A percentile compares a stretch with the other conserved stretches of the same genome.
Evolutionary conservation across 2,888 invertebrate species (phyloP).

Genomic region (Trileptium ribeirensis): DNA sequence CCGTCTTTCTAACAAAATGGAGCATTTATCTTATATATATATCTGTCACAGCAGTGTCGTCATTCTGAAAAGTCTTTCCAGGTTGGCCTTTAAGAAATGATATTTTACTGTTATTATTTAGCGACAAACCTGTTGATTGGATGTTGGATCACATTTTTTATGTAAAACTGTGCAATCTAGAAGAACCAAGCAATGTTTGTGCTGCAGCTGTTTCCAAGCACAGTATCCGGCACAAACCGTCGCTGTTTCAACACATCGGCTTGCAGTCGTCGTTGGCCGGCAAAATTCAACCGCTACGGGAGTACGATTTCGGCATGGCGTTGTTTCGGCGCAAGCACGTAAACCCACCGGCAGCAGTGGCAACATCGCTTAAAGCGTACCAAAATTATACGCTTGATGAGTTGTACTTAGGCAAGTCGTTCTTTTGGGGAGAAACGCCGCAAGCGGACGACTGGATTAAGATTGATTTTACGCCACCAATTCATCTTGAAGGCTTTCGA

Average conservation of each 20-base stretch:
- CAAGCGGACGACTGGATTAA: constrained; percentile 71
- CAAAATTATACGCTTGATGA: constrained; percentile 68
- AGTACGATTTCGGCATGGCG: constrained; percentile 49
- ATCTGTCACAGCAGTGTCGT: too few relatives aligned
- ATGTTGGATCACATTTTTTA: constrained; percentile 77
- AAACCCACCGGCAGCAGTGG: constrained; percentile 64
- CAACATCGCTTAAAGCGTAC: constrained; percentile 71
- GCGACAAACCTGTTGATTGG: constrained; percentile 95
- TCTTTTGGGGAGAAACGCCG: constrained; percentile 83
- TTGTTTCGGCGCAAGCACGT: constrained; percentile 56
- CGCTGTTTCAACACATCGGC: constrained; percentile 90
- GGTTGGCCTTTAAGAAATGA: constrained; percentile 62
- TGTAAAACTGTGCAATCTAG: constrained; percentile 71
- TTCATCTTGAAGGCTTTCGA: constrained; percentile 43
- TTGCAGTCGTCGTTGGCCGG: constrained; percentile 87
- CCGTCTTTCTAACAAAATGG: too few relatives aligned
- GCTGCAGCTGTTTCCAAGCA: constrained; percentile 61
- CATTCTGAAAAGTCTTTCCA: too few relatives aligned
- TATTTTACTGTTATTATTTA: constrained; percentile 64
- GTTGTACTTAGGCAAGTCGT: constrained; percentile 74
- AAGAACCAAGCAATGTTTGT: constrained; percentile 71
- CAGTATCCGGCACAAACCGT: constrained; percentile 66
- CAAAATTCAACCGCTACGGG: constrained; percentile 89
- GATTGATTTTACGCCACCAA: constrained; percentile 70
- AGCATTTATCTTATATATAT: too few relatives aligned